Evolutionary conservation across 2,797 vertebrate genomes (phyloP).

Genomic region (Periophthalmus magnuspinnatus): DNA sequence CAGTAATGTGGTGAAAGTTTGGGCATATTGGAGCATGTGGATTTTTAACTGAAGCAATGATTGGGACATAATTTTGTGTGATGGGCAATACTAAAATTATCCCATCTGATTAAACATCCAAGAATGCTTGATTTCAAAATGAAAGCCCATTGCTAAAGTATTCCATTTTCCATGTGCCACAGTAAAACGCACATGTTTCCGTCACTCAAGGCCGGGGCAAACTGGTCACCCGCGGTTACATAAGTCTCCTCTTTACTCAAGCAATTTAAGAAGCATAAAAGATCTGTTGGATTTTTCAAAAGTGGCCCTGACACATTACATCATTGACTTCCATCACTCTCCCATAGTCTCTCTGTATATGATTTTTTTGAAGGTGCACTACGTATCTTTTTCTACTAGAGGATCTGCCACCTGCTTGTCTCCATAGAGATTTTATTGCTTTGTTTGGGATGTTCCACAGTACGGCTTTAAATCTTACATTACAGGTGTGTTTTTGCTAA

Average conservation of each 20-base stretch:
- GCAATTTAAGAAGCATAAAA: slow-evolving; percentile 39
- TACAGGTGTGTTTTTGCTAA: no score
- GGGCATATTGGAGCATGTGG: slow-evolving; percentile 30
- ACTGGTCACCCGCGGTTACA: slow-evolving; percentile 31
- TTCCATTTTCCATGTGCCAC: slow-evolving; percentile 38
- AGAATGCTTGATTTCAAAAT: slow-evolving; percentile 14
- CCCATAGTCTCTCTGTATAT: not conserved
- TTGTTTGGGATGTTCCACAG: not conserved
- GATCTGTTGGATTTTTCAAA: slow-evolving; percentile 30
- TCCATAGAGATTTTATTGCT: not conserved
- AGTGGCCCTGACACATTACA: slow-evolving; percentile 40
- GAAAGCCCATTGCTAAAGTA: slow-evolving; percentile 25
- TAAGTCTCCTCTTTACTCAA: slow-evolving; percentile 34
- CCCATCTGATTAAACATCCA: slow-evolving; percentile 16
- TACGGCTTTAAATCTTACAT: not conserved
- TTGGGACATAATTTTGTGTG: slow-evolving; percentile 61
- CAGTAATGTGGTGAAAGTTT: slow-evolving; percentile 57
- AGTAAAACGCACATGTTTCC: slow-evolving; percentile 46
- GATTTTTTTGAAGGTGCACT: not conserved
- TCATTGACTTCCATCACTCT: slow-evolving; percentile 18
- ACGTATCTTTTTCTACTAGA: not conserved
- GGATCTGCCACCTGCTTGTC: not conserved
- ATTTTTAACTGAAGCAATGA: slow-evolving; percentile 62
- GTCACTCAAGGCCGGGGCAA: slow-evolving; percentile 42
- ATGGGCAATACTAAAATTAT: slow-evolving; percentile 41